Percentiles rank a stretch among this genome's conserved stretches.
These are phyloP conservation scores for Crocuta crocuta DNA, from an alignment of 2,113 vertebrate species.

Conservation along the genomic window DNA sequence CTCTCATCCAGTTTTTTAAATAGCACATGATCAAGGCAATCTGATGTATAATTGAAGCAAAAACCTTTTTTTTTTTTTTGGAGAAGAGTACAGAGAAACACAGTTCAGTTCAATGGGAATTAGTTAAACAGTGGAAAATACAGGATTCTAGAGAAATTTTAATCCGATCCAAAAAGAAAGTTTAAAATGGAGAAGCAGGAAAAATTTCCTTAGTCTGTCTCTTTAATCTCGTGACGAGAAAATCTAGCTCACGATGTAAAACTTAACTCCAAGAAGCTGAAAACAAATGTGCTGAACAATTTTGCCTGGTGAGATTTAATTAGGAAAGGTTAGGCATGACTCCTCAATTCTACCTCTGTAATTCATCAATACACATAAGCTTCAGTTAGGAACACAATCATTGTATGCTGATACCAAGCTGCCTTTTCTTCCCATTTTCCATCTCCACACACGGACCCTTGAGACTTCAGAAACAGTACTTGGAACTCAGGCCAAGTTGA, in stretches of 20 bases:
- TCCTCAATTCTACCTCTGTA: not conserved
- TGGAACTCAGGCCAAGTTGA: not conserved
- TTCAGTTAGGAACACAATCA: not conserved
- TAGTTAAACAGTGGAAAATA: not conserved
- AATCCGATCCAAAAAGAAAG: not conserved
- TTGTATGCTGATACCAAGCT: not conserved
- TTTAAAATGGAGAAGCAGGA: not conserved
- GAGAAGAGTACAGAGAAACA: not conserved
- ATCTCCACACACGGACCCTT: not conserved
- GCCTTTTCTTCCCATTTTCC: not conserved
- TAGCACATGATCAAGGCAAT: not conserved
- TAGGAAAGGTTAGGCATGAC: not conserved
- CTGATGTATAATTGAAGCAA: not conserved
- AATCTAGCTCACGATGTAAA: not conserved
- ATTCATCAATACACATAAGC: not conserved
- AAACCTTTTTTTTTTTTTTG: not conserved
- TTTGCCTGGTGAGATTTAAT: not conserved
- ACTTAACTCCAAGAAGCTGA: not conserved
- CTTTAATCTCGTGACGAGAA: not conserved
- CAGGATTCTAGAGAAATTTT: not conserved
- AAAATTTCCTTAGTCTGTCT: not conserved
- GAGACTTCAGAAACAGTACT: constrained; percentile 27
- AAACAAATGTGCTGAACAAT: not conserved
- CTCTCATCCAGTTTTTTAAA: not conserved
- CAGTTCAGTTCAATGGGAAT: not conserved